phyloP scores from a whole-genome alignment of 2,888 invertebrate species.

The Allolobophora icterica region DNA sequence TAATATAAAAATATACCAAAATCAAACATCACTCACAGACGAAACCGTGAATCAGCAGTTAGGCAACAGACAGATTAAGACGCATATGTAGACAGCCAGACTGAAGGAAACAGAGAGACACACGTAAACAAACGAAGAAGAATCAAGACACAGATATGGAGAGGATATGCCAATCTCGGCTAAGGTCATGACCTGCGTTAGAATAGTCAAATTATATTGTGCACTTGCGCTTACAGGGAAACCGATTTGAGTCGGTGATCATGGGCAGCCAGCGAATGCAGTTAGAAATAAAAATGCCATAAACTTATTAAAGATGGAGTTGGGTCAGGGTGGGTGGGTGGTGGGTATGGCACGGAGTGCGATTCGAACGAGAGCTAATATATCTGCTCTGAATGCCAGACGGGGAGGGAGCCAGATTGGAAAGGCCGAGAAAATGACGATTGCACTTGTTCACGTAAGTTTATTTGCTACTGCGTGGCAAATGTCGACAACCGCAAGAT shows the following conservation, averaged over 20 bases:
- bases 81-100: background rate
- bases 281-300: slow-evolving; percentile 1
- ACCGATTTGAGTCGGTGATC: background rate
- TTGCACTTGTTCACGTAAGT: background rate
- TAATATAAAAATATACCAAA: background rate
- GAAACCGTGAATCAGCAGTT: background rate
- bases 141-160: background rate
- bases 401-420: background rate
- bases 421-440: background rate
- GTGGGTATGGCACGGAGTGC: background rate
- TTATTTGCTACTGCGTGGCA: background rate
- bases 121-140: background rate
- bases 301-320: background rate
- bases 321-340: background rate
- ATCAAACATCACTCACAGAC: background rate
- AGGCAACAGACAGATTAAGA: background rate
- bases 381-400: background rate
- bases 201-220: background rate
- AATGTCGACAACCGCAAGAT: background rate
- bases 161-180: background rate
- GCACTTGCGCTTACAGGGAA: background rate
- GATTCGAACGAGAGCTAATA: background rate
- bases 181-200: background rate
- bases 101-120: background rate
- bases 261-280: background rate